A percentile compares a stretch with the other conserved stretches of the same genome.
Evolutionary conservation across 2,113 vertebrate species (phyloP).

Genomic region (Oxyura jamaicensis): DNA sequence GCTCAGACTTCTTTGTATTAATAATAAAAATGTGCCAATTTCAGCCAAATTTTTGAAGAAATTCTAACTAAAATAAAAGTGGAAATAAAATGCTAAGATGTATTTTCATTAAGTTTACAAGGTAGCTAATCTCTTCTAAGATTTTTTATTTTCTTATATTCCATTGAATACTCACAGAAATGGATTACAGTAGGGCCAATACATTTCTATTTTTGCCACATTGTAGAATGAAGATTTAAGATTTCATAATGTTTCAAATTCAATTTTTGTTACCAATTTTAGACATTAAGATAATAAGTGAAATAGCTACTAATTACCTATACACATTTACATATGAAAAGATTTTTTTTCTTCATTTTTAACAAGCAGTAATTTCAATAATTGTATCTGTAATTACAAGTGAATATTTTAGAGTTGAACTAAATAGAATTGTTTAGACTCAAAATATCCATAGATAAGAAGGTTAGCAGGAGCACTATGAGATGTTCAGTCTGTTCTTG

Average conservation of each 20-base stretch:
- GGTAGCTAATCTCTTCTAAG: background rate
- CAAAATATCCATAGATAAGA: background rate
- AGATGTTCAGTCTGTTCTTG: background rate
- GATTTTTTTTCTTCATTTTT: background rate
- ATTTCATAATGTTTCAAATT: background rate
- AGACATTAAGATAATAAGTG: background rate
- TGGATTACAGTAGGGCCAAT: background rate
- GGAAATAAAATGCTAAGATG: background rate
- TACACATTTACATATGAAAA: background rate
- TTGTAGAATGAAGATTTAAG: background rate
- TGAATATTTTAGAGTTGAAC: background rate
- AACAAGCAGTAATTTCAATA: background rate
- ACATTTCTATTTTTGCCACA: background rate
- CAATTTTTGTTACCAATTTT: background rate
- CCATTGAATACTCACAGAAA: background rate
- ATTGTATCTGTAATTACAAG: background rate
- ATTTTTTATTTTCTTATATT: background rate
- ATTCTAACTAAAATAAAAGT: background rate
- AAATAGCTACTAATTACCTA: background rate
- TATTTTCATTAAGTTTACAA: background rate
- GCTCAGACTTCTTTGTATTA: background rate
- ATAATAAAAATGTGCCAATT: background rate
- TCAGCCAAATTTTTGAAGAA: background rate
- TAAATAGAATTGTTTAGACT: background rate
- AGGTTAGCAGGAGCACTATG: background rate